Conservation (phyloP, 2,888 invertebrate genomes). For the Theretra japonica region DNA sequence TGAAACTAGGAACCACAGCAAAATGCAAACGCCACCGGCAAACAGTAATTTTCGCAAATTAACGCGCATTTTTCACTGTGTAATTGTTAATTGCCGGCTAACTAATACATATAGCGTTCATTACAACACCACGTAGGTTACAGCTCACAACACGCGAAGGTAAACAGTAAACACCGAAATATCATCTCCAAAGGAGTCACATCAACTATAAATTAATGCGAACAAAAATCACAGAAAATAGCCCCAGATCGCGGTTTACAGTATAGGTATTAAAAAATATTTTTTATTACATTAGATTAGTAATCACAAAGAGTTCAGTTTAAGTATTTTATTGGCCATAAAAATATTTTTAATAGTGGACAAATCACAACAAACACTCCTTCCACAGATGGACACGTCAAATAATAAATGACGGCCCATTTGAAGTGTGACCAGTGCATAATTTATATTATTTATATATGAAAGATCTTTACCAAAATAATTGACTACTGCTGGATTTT, state of each 20-base stretch:
- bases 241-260: neutral
- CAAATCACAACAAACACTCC: slow-evolving; percentile 25
- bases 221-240: slow-evolving; percentile 5
- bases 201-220: neutral
- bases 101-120: slow-evolving; percentile 34
- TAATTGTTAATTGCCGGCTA: neutral
- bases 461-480: too few relatives aligned
- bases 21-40: slow-evolving; percentile 49
- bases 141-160: slow-evolving; percentile 36
- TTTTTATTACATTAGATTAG: neutral
- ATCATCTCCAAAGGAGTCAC: slow-evolving; percentile 8
- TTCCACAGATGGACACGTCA: slow-evolving; percentile 31
- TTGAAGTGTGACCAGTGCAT: neutral
- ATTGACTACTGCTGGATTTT: neutral
- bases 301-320: neutral
- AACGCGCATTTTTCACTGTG: slow-evolving; percentile 66
- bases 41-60: slow-evolving; percentile 65
- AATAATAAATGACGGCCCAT: neutral
- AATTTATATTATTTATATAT: too few relatives aligned
- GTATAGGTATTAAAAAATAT: neutral
- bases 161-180: slow-evolving; percentile 46
- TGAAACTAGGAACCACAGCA: slow-evolving; percentile 65
- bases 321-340: neutral
- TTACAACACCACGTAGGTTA: slow-evolving; percentile 39
- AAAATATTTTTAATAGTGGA: neutral